Conservation (phyloP, 2,113 vertebrate genomes). For the Antechinus flavipes region DNA sequence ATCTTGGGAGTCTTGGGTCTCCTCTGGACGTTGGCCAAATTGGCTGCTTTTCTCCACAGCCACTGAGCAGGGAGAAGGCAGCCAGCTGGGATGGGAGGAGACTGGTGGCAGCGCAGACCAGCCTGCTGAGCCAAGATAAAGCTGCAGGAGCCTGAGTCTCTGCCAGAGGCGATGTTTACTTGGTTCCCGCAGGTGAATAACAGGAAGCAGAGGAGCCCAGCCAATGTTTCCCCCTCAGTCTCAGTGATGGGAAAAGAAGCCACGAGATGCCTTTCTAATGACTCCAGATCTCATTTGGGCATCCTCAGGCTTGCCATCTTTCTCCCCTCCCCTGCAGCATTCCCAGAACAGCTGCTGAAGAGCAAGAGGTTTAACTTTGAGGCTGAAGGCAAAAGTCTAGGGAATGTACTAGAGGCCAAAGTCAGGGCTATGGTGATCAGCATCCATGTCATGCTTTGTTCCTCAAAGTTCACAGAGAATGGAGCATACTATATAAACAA, state of each 20-base stretch:
- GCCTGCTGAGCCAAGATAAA: constrained; percentile 15
- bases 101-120: not conserved
- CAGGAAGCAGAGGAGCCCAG: not conserved
- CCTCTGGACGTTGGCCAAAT: not conserved
- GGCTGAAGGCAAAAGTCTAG: not conserved
- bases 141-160: not conserved
- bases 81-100: not conserved
- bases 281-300: not conserved
- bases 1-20: not conserved
- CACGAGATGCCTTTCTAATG: no score
- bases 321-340: not conserved
- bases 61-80: not conserved
- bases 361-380: not conserved
- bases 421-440: not conserved
- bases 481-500: not conserved
- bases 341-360: not conserved
- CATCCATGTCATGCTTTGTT: not conserved
- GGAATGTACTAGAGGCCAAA: not conserved
- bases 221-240: not conserved
- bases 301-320: not conserved
- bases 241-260: not conserved
- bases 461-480: not conserved
- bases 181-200: not conserved
- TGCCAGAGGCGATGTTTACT: not conserved
- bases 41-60: not conserved